Base-by-base conservation (phyloP, 2,888 invertebrate species). In the Drosophila greeni region DNA sequence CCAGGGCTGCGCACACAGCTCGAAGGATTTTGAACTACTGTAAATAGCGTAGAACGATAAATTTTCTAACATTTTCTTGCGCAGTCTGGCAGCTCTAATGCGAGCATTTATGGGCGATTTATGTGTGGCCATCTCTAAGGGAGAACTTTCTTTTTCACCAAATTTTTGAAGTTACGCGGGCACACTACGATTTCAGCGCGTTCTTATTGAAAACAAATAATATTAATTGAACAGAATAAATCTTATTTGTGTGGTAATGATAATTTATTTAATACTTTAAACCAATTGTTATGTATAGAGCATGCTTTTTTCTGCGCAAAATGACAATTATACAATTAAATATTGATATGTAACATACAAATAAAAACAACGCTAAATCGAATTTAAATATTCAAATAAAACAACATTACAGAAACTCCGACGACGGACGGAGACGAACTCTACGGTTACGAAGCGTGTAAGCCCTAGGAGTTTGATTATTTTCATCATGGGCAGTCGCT, bases 381-480 rank as follows among this genome's bases (percentile, higher is more conserved):
- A 34, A 14, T 31, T 55, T 33, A 43, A 53, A 26, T 36, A 37
- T 37, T 20, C 23, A 47, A 67, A 53, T 37, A 40, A 47, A 48
- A 33, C 11, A 40, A 42, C 12, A 39, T 48, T 52, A 70, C 70
- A 70, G 69, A 43, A 70, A 70, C 34, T 70, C 70, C 1, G 47
- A 52, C 1, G 70, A 70, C 14, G 69, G 73, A 33, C 82, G 60
- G 2, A 79, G 56, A 26, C 55, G 45, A 4, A 79, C 55, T 23
- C 23, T 45, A 0, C 79, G 76, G 61, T 64, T 79, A 12, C 79
- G 74, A 26, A 79, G 49, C 1, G 24, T 12, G 53, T 76, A 81
- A 0, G 61, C 56, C 2, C 79, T 71, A 0, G 70, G 55, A 1
- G 39, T 29, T 24, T 36, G 23, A 0, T 16, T 43, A 20, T 11